Evolutionary conservation across 2,113 vertebrate genomes (phyloP).

Genomic region (Clinocottus analis): DNA sequence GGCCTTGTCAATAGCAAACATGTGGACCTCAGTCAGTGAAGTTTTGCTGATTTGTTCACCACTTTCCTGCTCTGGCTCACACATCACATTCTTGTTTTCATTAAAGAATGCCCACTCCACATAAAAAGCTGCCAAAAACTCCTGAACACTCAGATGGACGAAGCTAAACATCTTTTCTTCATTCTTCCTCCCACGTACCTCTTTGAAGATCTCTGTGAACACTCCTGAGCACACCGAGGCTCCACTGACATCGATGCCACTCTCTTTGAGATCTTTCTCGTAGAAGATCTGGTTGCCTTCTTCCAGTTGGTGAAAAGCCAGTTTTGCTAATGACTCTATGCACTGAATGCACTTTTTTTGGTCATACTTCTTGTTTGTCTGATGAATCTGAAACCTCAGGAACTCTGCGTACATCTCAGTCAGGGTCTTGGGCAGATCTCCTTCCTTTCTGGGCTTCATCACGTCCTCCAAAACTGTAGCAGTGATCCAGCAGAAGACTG

Average conservation of each 20-base stretch:
- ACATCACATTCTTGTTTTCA: not conserved
- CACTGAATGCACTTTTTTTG: not conserved
- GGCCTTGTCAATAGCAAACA: conserved; percentile 10
- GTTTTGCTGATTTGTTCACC: not conserved
- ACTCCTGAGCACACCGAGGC: conserved; percentile 41
- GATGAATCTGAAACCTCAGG: not conserved
- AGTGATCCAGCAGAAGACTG: no score
- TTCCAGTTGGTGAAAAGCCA: no score
- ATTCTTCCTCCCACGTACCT: conserved; percentile 22
- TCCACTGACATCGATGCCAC: conserved; percentile 14
- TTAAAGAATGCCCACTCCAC: not conserved
- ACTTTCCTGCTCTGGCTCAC: not conserved
- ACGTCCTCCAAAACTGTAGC: no score
- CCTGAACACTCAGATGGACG: conserved; percentile 23
- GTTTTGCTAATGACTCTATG: not conserved
- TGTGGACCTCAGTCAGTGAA: not conserved
- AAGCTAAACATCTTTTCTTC: no score
- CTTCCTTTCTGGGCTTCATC: no score
- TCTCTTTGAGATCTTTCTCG: conserved; percentile 6
- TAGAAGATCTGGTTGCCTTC: no score
- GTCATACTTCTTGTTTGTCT: not conserved
- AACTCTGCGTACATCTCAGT: no score
- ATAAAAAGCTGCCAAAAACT: conserved; percentile 38
- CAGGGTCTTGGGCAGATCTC: no score
- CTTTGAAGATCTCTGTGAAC: conserved; percentile 52